phyloP scores from a whole-genome alignment of 2,113 vertebrate genomes.

The Cryptoleucopteryx plumbea region DNA sequence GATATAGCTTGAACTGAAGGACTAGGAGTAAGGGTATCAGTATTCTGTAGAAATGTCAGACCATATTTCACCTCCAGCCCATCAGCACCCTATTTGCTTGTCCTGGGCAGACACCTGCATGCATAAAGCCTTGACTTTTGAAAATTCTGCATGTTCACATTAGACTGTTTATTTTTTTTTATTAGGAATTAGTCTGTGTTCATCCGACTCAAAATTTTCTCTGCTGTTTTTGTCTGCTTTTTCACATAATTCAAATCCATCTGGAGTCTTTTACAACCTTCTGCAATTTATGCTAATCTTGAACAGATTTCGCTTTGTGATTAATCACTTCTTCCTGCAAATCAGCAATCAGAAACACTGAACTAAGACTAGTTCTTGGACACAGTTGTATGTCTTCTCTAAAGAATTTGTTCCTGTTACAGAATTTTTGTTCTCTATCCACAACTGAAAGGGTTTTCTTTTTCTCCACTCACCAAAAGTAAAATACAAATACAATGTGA shows the following conservation, averaged over 20 bases:
- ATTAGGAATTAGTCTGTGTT: background rate
- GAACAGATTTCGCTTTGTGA: slow-evolving; percentile 5
- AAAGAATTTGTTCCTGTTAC: background rate
- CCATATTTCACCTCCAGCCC: background rate
- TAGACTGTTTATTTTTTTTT: background rate
- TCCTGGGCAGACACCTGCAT: background rate
- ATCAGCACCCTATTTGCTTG: background rate
- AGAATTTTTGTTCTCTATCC: background rate
- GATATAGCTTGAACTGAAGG: background rate
- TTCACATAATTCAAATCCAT: background rate
- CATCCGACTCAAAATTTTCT: background rate
- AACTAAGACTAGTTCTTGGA: background rate
- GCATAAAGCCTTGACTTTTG: background rate
- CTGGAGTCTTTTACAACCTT: slow-evolving; percentile 16
- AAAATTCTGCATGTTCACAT: background rate
- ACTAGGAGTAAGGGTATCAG: background rate
- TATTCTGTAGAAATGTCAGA: background rate
- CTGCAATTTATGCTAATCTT: slow-evolving; percentile 21
- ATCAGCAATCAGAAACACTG: background rate
- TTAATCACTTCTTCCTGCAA: slow-evolving; percentile 14
- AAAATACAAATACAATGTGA: background rate
- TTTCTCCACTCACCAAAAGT: background rate
- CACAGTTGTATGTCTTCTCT: background rate
- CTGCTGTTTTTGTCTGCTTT: background rate
- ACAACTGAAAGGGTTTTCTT: background rate